Evolutionary conservation across 2,797 vertebrate genomes (phyloP).

Genomic region (Trematomus bernacchii): DNA sequence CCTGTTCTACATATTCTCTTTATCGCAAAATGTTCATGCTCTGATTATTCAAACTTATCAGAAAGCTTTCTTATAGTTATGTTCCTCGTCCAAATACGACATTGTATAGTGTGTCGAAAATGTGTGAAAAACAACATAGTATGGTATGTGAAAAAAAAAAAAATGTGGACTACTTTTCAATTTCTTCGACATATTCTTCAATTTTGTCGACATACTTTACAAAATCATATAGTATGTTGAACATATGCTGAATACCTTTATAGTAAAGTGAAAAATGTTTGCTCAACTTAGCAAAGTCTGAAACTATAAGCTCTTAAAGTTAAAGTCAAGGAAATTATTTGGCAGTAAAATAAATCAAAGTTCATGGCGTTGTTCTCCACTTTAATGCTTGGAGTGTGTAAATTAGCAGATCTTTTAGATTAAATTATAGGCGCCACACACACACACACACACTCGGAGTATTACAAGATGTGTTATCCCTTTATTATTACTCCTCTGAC

Average conservation of each 20-base stretch:
- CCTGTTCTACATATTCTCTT: background rate
- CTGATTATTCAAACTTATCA: background rate
- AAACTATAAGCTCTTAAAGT: background rate
- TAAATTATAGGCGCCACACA: no score
- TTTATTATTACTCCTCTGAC: conserved; percentile 46
- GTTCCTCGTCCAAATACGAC: no score
- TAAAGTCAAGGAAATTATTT: conserved; percentile 15
- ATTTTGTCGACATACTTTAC: no score
- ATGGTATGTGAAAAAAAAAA: no score
- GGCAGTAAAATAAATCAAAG: background rate
- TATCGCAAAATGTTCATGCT: background rate
- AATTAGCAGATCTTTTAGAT: background rate
- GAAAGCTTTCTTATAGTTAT: background rate
- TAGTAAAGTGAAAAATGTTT: no score
- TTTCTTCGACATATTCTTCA: no score
- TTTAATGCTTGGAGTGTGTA: background rate
- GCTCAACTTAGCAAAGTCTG: no score
- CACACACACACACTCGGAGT: conserved; percentile 11
- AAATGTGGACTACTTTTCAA: no score
- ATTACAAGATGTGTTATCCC: conserved; percentile 47
- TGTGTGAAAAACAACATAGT: no score
- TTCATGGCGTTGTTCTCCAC: conserved; percentile 22
- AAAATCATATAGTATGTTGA: no score
- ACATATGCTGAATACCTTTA: no score
- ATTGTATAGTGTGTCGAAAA: no score